Conservation (phyloP, 2,888 invertebrate species). For the Agrochola litura region DNA sequence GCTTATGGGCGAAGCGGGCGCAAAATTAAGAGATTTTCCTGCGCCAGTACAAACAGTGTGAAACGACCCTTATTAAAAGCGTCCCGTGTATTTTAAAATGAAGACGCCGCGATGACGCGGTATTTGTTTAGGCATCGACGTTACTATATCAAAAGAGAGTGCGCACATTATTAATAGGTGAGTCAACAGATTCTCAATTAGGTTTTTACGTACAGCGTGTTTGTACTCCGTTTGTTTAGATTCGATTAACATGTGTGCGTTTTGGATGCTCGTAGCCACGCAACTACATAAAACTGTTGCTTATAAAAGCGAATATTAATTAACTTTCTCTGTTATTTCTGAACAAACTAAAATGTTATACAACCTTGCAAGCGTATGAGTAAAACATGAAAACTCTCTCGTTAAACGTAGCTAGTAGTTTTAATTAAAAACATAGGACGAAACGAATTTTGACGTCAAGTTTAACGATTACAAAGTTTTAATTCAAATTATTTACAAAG, state of each 20-base stretch:
- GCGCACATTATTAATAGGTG: constrained; percentile 50
- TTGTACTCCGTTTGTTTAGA: constrained; percentile 38
- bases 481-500: neutral
- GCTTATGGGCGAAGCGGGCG: constrained; percentile 74
- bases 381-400: constrained; percentile 10
- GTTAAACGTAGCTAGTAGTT: neutral
- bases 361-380: neutral
- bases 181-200: constrained; percentile 58
- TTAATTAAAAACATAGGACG: neutral
- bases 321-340: constrained; percentile 48
- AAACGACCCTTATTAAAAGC: constrained; percentile 84
- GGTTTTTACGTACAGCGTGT: constrained; percentile 40
- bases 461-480: neutral
- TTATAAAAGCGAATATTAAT: constrained; percentile 52
- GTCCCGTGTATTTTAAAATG: constrained; percentile 80
- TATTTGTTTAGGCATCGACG: constrained; percentile 72
- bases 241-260: constrained; percentile 48
- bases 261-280: constrained; percentile 17
- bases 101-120: constrained; percentile 71
- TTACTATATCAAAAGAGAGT: constrained; percentile 63
- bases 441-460: neutral
- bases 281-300: constrained; percentile 31
- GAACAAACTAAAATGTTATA: constrained; percentile 27
- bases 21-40: constrained; percentile 87
- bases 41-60: constrained; percentile 80